Evolutionary conservation across 2,797 vertebrate species (phyloP).

Genomic region (Xenops minutus): DNA sequence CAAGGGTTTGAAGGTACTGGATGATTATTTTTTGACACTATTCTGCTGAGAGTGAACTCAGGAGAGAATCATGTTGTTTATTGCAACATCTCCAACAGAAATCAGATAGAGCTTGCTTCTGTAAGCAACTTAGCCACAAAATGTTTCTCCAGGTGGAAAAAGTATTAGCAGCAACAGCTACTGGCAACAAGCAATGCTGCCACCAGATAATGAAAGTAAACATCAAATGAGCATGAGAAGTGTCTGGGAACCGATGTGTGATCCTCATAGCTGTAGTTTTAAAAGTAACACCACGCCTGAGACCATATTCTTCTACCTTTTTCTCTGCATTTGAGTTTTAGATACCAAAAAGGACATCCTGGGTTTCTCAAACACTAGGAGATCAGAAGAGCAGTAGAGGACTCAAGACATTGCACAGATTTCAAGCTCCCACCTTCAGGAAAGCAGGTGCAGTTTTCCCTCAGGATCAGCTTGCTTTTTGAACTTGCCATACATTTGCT

Average conservation of each 20-base stretch:
- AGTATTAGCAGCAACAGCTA: background rate
- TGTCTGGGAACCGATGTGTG: background rate
- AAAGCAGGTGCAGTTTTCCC: background rate
- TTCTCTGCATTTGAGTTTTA: background rate
- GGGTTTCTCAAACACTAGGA: background rate
- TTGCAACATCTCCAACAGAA: background rate
- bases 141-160: background rate
- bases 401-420: background rate
- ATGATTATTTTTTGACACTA: background rate
- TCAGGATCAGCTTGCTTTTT: background rate
- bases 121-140: background rate
- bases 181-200: background rate
- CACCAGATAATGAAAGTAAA: background rate
- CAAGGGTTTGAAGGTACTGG: background rate
- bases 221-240: background rate
- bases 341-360: background rate
- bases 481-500: background rate
- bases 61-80: background rate
- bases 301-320: background rate
- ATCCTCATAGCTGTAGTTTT: background rate
- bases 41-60: background rate
- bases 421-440: background rate
- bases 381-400: background rate
- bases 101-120: background rate
- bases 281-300: background rate